Evolutionary conservation across 2,797 vertebrate species (phyloP), one percentile per base, ranked within the genome.

Genomic region (Pelochelys cantorii): DNA sequence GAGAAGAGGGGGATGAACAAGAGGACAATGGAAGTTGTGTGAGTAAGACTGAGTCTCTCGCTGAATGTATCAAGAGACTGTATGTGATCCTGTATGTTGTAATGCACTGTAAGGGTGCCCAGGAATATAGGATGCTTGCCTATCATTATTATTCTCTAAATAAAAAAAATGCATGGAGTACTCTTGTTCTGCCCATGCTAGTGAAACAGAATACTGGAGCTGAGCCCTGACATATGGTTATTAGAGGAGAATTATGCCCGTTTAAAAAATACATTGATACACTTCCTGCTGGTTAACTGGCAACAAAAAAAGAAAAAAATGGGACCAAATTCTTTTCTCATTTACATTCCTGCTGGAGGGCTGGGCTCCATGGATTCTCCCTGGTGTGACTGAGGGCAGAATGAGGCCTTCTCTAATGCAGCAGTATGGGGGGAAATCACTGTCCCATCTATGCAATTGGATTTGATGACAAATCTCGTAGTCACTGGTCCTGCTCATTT

Each of bases 401-500:
- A 91, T 91, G 84, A 96, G 71, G 59, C 37, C 20, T 65, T 78
- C 53, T 77, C 85, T 86, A 94, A 94, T 2, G 93, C 48, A 27
- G 81, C 25, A 34, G 20, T 59, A 77, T 77, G 87, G 89, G 62
- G 42, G 65, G 23, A 31, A 91, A 81, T 90, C 59, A 60, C 42
- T 91, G 77, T 68, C 94, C 87, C 56, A 82, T 42, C 80, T 59
- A n/a, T 85, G 81, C 81, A 92, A 91, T 1, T 86, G 87, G 27
- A 91, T 86, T 94, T 93, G 88, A 88, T 88, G 56, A 92, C 57
- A 95, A 93, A 95, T 52, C 23, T 79, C 0, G 0, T 27, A 81
- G 53, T 82, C 54, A 65, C 57, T 86, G 14, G 14, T 87, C 80
- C 86, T 83, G 42, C 79, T 96, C 96, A 94, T 96, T 96, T 97